Evolutionary conservation across 1,140 invertebrate species (phyloP), one percentile per base, ranked within the genome.

Genomic region (Bombus turneri): DNA sequence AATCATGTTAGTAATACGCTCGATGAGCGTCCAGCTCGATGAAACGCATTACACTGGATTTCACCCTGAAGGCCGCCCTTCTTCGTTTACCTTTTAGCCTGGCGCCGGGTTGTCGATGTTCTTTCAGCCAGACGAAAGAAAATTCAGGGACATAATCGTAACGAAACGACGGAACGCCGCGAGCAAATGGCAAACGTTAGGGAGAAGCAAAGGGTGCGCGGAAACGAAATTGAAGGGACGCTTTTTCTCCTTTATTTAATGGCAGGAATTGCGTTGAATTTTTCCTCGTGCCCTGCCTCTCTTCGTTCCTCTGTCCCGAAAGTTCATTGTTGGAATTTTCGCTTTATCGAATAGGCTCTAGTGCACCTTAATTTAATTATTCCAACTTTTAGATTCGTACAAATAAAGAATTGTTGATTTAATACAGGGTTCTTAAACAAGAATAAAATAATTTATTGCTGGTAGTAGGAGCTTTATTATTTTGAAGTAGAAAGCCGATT

Each of bases 1-100:
- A 91, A 91, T 91, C 89, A 91, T 89, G 88, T 86, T 89, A 89
- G 86, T 91, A 89, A 86, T 89, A 75, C 81, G 64, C 22, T 22
- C n/a, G 5, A 31, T 5, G 72, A 74, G 22, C n/a, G 22, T 47
- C 18, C 10, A 18, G 41, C 22, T 34, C 47, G 74, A 57, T 9
- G 74, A 37, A 57, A 59, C 31, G 47, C 73, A 18, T 75, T 57
- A 10, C 47, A 18, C 47, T 2, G 47, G 34, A 31, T 57, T 37
- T 13, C 74, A 39, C 47, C 74, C 47, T 9, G 74, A 57, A 13
- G 41, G 47, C 31, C 10, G 18, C 41, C 41, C 72, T 47, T 75
- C 73, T 15, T 28, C 47, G 47, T 59, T 75, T 34, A 53, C 25
- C 34, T 76, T 76, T 79, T 68, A 28, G 39, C 41, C 39, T 78